These are phyloP conservation scores for Tigriopus californicus DNA, from an alignment of 2,888 invertebrate species.

Conservation along the genomic window DNA sequence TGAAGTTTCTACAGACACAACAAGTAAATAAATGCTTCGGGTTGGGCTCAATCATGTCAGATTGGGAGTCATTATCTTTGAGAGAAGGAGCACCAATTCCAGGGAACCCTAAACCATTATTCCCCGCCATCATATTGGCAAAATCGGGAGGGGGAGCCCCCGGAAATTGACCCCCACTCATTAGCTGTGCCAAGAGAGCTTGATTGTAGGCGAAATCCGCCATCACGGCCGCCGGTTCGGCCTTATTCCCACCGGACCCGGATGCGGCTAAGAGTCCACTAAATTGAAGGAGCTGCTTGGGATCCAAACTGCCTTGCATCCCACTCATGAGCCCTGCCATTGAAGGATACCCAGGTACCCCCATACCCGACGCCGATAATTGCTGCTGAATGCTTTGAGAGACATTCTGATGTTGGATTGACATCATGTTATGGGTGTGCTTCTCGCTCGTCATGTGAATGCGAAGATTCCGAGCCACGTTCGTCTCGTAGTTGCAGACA, in stretches of 20 bases:
- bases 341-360: no score
- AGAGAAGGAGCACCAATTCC: background rate
- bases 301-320: background rate
- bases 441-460: slow-evolving; percentile 98
- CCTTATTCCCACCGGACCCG: background rate
- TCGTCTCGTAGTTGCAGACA: slow-evolving; percentile 95
- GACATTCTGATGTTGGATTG: slow-evolving; percentile 61
- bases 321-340: background rate
- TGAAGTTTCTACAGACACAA: slow-evolving; percentile 77
- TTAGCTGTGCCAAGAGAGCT: slow-evolving; percentile 71
- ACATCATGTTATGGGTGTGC: slow-evolving; percentile 93
- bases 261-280: slow-evolving; percentile 6
- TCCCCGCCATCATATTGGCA: background rate
- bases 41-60: slow-evolving; percentile 70
- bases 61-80: slow-evolving; percentile 33
- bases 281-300: slow-evolving; percentile 6
- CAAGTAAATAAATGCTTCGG: slow-evolving; percentile 74
- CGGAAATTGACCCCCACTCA: slow-evolving; percentile 27
- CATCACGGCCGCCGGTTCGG: background rate
- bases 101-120: background rate
- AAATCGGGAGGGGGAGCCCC: background rate
- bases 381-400: slow-evolving; percentile 88
- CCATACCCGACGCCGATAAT: background rate
- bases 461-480: slow-evolving; percentile 81
- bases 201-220: slow-evolving; percentile 48